phyloP scores from a whole-genome alignment of 1,140 invertebrate genomes.

The roundworm (Caenorhabditis elegans) region WBcel235 BX284606.5:11474001-11474500 shows the following conservation, averaged over 20 bases:
- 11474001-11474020: not conserved
- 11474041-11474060: not conserved
- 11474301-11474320: not conserved
- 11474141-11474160: conserved; percentile 15
- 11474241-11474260: conserved; percentile 10
- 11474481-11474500: conserved; percentile 3
- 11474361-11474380: conserved; percentile 6
- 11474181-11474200: conserved; percentile 24
- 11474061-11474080: conserved; percentile 9
- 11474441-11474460: conserved; percentile 21
- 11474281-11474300: not conserved
- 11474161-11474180: not conserved
- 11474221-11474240: conserved; percentile 29
- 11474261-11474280: not conserved
- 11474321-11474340: not conserved
- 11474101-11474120: not conserved
- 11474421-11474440: conserved; percentile 30
- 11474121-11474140: conserved; percentile 24
- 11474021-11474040: conserved; percentile 5
- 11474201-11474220: conserved; percentile 27
- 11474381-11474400: not conserved
- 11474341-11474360: not conserved
- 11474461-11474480: conserved; percentile 6
- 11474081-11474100: conserved; percentile 28
- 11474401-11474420: conserved; percentile 12